Base-by-base conservation (phyloP, 2,797 vertebrate genomes). In the Brachyalestes nurse region DNA sequence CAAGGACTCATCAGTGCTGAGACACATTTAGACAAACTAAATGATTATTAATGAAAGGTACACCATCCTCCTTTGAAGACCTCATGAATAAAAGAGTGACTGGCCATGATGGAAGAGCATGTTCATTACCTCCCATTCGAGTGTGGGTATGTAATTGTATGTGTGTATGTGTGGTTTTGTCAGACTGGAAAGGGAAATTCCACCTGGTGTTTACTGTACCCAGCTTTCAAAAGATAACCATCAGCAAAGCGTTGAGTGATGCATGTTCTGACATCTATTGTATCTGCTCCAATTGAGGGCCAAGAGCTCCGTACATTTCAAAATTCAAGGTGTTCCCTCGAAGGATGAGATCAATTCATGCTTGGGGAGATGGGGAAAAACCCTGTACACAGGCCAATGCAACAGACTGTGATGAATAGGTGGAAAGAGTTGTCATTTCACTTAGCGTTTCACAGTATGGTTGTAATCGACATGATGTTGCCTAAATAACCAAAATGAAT, bases 161-260 rank as follows among this genome's bases (percentile, higher is more conserved):
- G 21, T 28, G 23, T 57, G 55, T 57, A 7, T 57, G 55, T 57
- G 55, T 57, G 55, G 19, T 25, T 38, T 55, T 9, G 49, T 53
- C 47, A 34, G 73, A 12, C 16, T 77, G 71, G 72, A 79, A 66
- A 38, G 79, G 80, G 76, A 81, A 84, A 83, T 85, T 83, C 69
- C 75, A 83, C 34, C 42, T 76, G 23, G 62, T 86, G 83, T 82
- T 87, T 84, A 82, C 72, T 53, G 53, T 81, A 75, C 69, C 69
- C 81, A 51, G 57, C 34, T 62, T 75, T 73, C 16, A 61, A 45
- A 78, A 69, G 70, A 83, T 83, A 79, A 80, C 72, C 78, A 84
- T 84, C 76, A 73, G 55, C 71, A 62, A 47, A 81, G 77, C 17
- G 21, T 42, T 28, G 58, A 75, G 17, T 70, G 69, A 72, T 79